Evolutionary conservation across 2,797 vertebrate species (phyloP), one percentile per base, ranked within the genome.

Genomic region (Pangasius macronema): DNA sequence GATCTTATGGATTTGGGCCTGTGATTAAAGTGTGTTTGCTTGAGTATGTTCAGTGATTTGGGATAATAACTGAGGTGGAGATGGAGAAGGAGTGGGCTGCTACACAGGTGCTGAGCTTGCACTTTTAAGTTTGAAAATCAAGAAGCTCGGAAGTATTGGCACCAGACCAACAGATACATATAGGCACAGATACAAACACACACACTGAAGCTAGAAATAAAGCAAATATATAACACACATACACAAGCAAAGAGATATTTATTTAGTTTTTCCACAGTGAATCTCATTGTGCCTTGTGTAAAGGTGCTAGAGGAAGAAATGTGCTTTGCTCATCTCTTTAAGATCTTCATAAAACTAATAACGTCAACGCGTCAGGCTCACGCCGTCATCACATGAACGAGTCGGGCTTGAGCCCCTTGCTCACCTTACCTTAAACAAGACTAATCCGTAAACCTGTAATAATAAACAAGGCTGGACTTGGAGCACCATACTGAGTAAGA

Each of bases 11-110:
- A 63, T 46, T 55, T 75, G 87, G 77, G 30, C 7, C 14, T 82
- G 42, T 42, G 42, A 42, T 42, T 85, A 14, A 75, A 33, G 84
- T 80, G 65, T 51, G 55, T 79, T 81, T 85, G 72, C 61, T 39
- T 42, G n/a, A 84, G 65, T 30, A 30, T 42, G 55, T 22, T 55
- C 27, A 63, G 18, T 3, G 39, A 46, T 39, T n/a, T 27, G 51
- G 30, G 63, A 5, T 68, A 70, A 70, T 65, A 70, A 81, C 70
- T 27, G 70, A 76, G 57, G 57, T 20, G 36, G 39, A 33, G 57
- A 67, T 20, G 36, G 39, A 33, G 24, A 30, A 27, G 70, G 57
- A 33, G 36, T 39, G 67, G 65, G 30, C 11, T n/a, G 73, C 39
- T 46, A 1, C 27, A n/a, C 46, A 67, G 55, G 27, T 61, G 61